These are phyloP conservation scores for Triops longicaudatus DNA, from an alignment of 1,140 invertebrate species.

Conservation along the genomic window DNA sequence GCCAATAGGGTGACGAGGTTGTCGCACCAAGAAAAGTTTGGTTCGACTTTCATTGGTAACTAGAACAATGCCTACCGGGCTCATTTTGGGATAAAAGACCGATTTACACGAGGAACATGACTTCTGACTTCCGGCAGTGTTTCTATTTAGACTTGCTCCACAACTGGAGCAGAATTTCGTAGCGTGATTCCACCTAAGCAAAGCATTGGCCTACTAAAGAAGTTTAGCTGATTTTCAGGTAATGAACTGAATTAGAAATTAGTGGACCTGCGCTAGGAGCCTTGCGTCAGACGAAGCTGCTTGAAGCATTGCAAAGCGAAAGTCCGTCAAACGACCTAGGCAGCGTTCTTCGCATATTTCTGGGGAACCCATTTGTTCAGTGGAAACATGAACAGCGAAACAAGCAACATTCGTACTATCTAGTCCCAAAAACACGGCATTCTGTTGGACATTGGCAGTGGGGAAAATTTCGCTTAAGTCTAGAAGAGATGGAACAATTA, in stretches of 20 bases:
- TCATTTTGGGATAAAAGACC: slow-evolving; percentile 36
- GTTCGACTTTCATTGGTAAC: slow-evolving; percentile 42
- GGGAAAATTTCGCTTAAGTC: background rate
- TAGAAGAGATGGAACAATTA: background rate
- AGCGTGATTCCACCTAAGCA: slow-evolving; percentile 42
- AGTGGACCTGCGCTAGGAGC: background rate
- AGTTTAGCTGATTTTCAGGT: background rate
- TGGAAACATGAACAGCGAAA: background rate
- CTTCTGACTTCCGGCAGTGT: slow-evolving; percentile 40
- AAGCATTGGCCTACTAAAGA: slow-evolving; percentile 33
- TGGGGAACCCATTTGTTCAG: background rate
- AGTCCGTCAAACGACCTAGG: background rate
- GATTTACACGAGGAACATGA: slow-evolving; percentile 35
- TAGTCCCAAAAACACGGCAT: background rate
- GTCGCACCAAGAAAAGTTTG: slow-evolving; percentile 45
- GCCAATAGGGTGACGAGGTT: slow-evolving; percentile 42
- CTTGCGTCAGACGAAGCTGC: background rate
- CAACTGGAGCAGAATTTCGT: slow-evolving; percentile 44
- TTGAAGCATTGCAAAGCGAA: background rate
- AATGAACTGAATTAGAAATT: background rate
- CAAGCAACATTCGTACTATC: background rate
- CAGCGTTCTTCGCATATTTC: background rate
- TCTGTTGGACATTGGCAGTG: background rate
- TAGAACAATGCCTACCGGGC: slow-evolving; percentile 49
- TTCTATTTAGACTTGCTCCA: slow-evolving; percentile 37